Evolutionary conservation across 2,797 vertebrate genomes (phyloP).

Genomic region (Liasis olivaceus): DNA sequence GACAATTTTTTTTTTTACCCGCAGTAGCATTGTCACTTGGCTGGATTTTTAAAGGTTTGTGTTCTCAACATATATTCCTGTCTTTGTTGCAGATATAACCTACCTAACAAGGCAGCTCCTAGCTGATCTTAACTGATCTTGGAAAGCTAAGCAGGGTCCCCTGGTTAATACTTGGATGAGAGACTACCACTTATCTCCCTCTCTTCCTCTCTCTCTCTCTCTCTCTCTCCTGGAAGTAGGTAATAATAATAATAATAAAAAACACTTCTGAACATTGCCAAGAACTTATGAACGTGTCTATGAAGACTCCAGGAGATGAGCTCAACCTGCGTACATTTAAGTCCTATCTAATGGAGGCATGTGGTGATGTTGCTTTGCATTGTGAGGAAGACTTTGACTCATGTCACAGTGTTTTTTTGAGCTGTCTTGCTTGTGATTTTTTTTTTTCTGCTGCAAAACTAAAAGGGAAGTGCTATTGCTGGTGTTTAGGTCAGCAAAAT

Average conservation of each 20-base stretch:
- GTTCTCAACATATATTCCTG: neutral
- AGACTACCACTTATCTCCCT: neutral
- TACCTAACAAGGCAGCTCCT: neutral
- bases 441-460: neutral
- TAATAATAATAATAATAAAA: neutral
- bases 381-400: neutral
- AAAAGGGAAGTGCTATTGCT: neutral
- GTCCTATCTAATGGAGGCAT: neutral
- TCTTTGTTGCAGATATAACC: neutral
- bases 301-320: neutral
- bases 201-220: neutral
- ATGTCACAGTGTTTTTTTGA: neutral
- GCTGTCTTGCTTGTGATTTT: neutral
- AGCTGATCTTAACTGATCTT: neutral
- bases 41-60: neutral
- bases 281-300: neutral
- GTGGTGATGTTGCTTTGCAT: neutral
- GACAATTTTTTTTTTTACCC: neutral
- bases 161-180: neutral
- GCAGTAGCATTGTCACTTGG: neutral
- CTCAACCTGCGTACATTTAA: neutral
- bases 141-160: neutral
- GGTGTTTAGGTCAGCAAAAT: neutral
- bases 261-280: neutral
- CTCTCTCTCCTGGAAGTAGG: neutral